These are phyloP conservation scores for Xanthorhoe designata DNA, from an alignment of 2,888 invertebrate genomes.

Conservation along the genomic window DNA sequence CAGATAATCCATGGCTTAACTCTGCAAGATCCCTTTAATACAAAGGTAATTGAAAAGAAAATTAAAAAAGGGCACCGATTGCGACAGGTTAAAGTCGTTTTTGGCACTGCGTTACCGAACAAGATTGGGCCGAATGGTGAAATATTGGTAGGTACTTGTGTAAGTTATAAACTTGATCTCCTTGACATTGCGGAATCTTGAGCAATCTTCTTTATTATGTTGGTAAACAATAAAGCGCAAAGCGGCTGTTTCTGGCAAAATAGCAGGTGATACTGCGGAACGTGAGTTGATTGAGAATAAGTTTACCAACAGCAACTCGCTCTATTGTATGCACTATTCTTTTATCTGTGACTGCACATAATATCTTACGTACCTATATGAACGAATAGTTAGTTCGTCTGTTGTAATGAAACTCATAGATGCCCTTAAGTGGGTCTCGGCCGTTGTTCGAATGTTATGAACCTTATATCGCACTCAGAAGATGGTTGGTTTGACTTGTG, in stretches of 20 bases:
- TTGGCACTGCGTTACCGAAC: not conserved
- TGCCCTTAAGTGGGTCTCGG: not conserved
- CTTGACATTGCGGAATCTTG: conserved; percentile 8
- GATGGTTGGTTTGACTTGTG: not conserved
- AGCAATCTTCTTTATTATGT: not conserved
- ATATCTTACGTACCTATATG: not conserved
- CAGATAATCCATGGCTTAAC: conserved; percentile 63
- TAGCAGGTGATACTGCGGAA: conserved; percentile 12
- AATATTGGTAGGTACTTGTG: not conserved
- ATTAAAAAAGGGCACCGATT: not conserved
- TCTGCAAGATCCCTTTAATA: not conserved
- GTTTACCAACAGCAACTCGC: not conserved
- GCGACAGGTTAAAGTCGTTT: conserved; percentile 1
- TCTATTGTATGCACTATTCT: too few relatives aligned
- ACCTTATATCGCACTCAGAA: not conserved
- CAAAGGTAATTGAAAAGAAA: not conserved
- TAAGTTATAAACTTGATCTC: conserved; percentile 15
- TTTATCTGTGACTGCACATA: too few relatives aligned
- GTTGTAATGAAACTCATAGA: not conserved
- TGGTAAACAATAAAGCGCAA: conserved; percentile 1
- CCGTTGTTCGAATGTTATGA: not conserved
- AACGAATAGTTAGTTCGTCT: not conserved
- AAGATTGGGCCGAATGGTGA: not conserved
- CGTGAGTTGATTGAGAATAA: conserved; percentile 22
- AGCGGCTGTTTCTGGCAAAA: conserved; percentile 15